Conservation (phyloP, 92 coral and sea anemone genomes). For the Micromussa lordhowensis region DNA sequence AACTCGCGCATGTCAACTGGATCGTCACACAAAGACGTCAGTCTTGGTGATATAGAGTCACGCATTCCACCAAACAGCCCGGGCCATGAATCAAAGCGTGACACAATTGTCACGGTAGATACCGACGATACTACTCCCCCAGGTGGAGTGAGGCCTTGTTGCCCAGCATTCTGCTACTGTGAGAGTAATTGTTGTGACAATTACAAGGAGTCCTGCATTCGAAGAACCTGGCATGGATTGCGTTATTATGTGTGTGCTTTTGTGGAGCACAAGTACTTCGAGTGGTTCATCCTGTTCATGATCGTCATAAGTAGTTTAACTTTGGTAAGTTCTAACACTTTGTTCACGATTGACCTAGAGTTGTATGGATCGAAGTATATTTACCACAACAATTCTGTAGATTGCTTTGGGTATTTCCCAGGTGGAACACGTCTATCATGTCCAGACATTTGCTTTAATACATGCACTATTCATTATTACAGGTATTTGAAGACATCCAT, state of each 20-base stretch:
- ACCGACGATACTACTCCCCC: constrained; percentile 68
- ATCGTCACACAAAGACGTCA: constrained; percentile 87
- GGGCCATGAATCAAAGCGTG: constrained; percentile 86
- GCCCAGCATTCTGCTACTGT: constrained; percentile 92
- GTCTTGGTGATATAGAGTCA: constrained; percentile 91
- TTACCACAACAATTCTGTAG: not conserved
- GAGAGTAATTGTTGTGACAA: constrained; percentile 86
- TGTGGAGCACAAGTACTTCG: constrained; percentile 98
- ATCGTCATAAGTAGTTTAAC: constrained; percentile 94
- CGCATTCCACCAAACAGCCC: constrained; percentile 88
- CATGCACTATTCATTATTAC: not conserved
- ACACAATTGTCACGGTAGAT: constrained; percentile 92
- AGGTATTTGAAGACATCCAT: constrained; percentile 97
- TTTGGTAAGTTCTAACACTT: constrained; percentile 70
- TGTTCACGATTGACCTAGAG: not conserved
- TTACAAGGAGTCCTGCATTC: constrained; percentile 84
- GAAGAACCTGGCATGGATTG: constrained; percentile 87
- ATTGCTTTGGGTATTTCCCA: not conserved
- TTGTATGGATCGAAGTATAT: not conserved
- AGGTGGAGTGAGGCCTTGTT: constrained; percentile 84
- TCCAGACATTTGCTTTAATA: not conserved
- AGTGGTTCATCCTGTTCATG: constrained; percentile 80
- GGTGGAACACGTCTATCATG: not conserved
- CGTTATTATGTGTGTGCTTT: constrained; percentile 79
- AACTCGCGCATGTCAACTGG: constrained; percentile 95